Evolutionary conservation across 2,113 vertebrate species (phyloP), one percentile per base, ranked within the genome.

Genomic region (Crotalus helleri): DNA sequence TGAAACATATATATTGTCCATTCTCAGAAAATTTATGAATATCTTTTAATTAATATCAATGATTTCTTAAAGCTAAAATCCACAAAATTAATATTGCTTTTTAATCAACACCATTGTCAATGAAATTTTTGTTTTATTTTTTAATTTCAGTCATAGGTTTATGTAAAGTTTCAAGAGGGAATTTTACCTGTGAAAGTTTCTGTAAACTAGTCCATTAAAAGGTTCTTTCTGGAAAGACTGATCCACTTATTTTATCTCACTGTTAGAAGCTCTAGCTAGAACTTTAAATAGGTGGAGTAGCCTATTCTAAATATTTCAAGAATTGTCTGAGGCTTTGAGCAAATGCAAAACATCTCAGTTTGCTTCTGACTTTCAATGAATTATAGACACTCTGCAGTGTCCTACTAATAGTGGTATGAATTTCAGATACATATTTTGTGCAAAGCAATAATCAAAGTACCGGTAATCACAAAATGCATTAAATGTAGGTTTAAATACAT

Each of bases 1-100:
- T 90, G 39, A 95, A 93, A 92, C 19, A 92, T 26, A 91, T 29
- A 95, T 26, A 46, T 55, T n/a, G n/a, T 51, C 89, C 6, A 54
- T 90, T 91, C 23, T 13, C 6, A 23, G 1, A 9, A 92, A 92
- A 57, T n/a, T 19, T 33, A 92, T 8, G 46, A 90, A 10, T 19
- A 57, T 21, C 89, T 90, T 69, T 61, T 49, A 0, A 0, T 94
- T 69, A 93, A 49, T 86, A 74, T 24, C 59, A 88, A 49, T 24
- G 91, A 39, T 12, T 49, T 85, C 24, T 69, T 90, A 39, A 15
- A 85, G 51, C 9, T 49, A 64, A 51, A 94, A 93, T 88, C 10
- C 51, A 89, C 0, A 1, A 57, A 93, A 94, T 3, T 21, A 94
- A 91, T 2, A 12, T 13, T 87, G 90, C 11, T 96, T 87, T 23